Percentiles rank a stretch among this genome's conserved stretches.
phyloP scores from a whole-genome alignment of 1,140 invertebrate genomes.

The Lepidurus packardi region DNA sequence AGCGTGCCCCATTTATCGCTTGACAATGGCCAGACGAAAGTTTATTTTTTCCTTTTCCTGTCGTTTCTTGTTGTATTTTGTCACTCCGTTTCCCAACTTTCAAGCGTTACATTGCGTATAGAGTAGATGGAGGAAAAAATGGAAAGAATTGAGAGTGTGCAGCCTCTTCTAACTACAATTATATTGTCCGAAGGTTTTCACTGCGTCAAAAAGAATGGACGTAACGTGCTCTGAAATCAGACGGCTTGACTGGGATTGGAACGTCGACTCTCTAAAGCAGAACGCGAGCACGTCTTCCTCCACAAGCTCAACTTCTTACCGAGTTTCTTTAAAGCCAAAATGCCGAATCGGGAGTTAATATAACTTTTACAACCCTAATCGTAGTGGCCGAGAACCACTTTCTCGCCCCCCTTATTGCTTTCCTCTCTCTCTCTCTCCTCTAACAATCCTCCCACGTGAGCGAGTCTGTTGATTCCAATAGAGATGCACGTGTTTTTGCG shows the following conservation, averaged over 20 bases:
- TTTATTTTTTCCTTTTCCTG: background rate
- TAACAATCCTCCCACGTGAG: background rate
- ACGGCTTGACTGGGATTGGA: background rate
- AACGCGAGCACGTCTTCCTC: background rate
- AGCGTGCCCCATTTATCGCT: constrained; percentile 7
- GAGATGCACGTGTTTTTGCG: background rate
- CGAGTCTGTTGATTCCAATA: background rate
- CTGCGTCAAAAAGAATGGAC: background rate
- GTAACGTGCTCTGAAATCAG: background rate
- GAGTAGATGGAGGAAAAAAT: background rate
- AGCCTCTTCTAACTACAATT: background rate
- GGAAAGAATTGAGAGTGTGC: background rate
- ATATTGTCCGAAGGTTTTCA: background rate
- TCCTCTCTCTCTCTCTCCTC: background rate
- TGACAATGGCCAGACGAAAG: background rate
- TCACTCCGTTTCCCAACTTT: background rate
- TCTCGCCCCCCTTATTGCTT: background rate
- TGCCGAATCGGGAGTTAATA: background rate
- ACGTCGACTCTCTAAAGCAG: background rate
- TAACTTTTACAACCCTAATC: background rate
- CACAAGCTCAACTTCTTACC: background rate
- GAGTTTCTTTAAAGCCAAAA: background rate
- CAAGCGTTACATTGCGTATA: background rate
- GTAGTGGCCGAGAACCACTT: background rate
- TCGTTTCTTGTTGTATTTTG: too few species aligned